Percentiles rank a stretch among this genome's conserved stretches.
These are phyloP conservation scores for Pelobates cultripes DNA, from an alignment of 2,797 vertebrate genomes.

Conservation along the genomic window DNA sequence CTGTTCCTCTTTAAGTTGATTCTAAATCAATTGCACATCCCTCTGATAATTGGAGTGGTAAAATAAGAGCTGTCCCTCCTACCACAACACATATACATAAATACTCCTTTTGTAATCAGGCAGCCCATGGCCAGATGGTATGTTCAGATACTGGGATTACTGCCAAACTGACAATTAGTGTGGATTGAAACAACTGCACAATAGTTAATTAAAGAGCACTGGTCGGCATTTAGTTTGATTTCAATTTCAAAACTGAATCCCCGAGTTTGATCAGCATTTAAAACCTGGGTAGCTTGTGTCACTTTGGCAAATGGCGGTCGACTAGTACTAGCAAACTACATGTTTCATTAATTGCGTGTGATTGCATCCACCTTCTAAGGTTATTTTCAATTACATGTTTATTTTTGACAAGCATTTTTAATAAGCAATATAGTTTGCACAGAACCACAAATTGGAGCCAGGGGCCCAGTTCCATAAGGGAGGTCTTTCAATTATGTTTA, in stretches of 20 bases:
- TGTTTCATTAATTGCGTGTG: constrained; percentile 32
- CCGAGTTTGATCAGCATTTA: constrained; percentile 41
- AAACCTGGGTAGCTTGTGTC: constrained; percentile 19
- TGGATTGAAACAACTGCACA: constrained; percentile 46
- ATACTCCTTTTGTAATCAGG: constrained; percentile 25
- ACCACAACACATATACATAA: constrained; percentile 18
- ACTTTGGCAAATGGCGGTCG: constrained; percentile 29
- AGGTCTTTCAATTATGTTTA: background rate
- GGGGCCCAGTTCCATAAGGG: background rate
- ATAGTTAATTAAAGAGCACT: constrained; percentile 44
- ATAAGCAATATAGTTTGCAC: constrained; percentile 14
- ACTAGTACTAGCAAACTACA: constrained; percentile 35
- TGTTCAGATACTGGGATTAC: constrained; percentile 38
- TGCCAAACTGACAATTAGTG: constrained; percentile 39
- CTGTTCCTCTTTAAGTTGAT: too few species aligned
- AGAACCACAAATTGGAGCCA: constrained; percentile 2
- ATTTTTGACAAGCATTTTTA: constrained; percentile 30
- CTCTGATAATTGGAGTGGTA: background rate
- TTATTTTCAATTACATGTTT: constrained; percentile 39
- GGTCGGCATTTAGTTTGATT: constrained; percentile 33
- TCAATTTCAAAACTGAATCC: constrained; percentile 26
- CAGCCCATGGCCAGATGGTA: constrained; percentile 45
- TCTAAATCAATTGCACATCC: background rate
- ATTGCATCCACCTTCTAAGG: constrained; percentile 6
- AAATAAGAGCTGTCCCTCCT: constrained; percentile 22